These are phyloP conservation scores for Iguana delicatissima DNA, from an alignment of 2,797 vertebrate species.

Conservation along the genomic window DNA sequence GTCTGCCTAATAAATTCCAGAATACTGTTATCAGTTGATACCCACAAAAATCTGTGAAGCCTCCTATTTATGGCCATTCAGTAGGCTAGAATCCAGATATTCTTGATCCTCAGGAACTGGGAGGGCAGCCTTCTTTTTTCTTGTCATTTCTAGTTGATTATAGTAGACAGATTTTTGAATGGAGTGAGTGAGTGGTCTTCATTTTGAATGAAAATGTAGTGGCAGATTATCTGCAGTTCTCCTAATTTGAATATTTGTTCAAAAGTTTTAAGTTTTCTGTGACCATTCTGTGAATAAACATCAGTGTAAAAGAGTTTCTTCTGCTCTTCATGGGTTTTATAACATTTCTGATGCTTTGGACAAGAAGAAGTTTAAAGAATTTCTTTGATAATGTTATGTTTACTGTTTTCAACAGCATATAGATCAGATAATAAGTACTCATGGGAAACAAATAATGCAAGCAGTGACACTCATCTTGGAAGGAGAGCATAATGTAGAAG, in stretches of 20 bases:
- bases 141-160: neutral
- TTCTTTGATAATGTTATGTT: slow-evolving; percentile 63
- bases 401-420: slow-evolving; percentile 89
- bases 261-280: neutral
- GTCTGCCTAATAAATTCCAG: neutral
- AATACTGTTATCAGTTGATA: neutral
- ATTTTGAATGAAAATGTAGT: neutral
- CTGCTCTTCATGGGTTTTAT: neutral
- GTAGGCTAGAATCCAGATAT: neutral
- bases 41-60: neutral
- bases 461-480: slow-evolving; percentile 97
- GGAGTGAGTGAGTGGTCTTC: neutral
- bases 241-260: neutral
- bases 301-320: neutral
- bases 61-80: neutral
- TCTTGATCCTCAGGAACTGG: neutral
- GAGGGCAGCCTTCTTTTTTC: neutral
- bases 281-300: neutral
- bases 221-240: neutral
- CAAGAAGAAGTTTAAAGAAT: neutral
- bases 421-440: slow-evolving; percentile 98
- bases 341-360: neutral
- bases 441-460: slow-evolving; percentile 99
- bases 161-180: neutral
- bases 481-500: slow-evolving; percentile 95